Percentiles rank a stretch among this genome's conserved stretches.
phyloP scores from a whole-genome alignment of 2,113 vertebrate species.

The Oreotragus oreotragus region DNA sequence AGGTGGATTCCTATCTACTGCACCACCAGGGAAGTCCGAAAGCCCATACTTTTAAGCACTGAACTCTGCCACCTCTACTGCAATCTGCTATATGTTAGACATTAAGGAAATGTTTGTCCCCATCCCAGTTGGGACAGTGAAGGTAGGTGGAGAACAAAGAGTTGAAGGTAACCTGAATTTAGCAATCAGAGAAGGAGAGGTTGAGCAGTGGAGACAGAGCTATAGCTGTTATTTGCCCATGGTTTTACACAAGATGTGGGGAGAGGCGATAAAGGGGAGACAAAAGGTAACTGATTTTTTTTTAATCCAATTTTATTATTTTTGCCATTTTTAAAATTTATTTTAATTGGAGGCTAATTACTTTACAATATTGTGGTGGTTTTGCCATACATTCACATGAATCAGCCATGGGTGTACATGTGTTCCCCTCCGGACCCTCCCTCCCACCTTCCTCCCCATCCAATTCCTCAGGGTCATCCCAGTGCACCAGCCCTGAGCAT shows the following conservation, averaged over 20 bases:
- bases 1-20: not conserved
- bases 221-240: not conserved
- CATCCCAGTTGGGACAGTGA: not conserved
- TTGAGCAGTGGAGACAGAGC: not conserved
- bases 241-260: not conserved
- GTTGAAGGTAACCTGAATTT: not conserved
- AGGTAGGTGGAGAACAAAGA: not conserved
- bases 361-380: not conserved
- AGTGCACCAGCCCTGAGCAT: not conserved
- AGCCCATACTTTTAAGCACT: not conserved
- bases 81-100: not conserved
- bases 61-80: not conserved
- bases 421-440: accelerated
- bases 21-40: not conserved
- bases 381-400: not conserved
- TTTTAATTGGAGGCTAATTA: not conserved
- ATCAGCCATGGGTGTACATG: not conserved
- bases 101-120: not conserved
- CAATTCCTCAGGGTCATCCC: too few relatives aligned
- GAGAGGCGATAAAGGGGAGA: not conserved
- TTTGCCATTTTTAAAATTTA: not conserved
- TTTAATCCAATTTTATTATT: not conserved
- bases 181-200: not conserved
- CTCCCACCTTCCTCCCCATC: not conserved
- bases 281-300: not conserved